Percentiles rank a stretch among this genome's conserved stretches.
phyloP scores from a whole-genome alignment of 1,140 invertebrate genomes.

The Caerostris darwini region DNA sequence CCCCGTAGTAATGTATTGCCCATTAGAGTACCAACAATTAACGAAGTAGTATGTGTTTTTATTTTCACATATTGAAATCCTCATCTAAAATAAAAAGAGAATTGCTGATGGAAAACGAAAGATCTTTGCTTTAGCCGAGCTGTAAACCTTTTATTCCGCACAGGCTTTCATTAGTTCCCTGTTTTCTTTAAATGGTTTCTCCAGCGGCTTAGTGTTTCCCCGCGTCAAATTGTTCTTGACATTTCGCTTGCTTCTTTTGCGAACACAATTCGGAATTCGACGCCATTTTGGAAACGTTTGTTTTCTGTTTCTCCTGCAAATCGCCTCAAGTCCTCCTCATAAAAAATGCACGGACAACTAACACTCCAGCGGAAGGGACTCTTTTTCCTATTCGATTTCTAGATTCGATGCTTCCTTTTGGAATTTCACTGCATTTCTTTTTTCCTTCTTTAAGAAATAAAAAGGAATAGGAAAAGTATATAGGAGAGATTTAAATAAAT shows the following conservation, averaged over 20 bases:
- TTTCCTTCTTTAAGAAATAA: background rate
- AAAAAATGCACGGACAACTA: background rate
- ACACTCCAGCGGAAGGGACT: background rate
- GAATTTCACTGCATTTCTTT: background rate
- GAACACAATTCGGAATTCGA: slow-evolving; percentile 6
- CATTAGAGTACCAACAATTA: too few relatives aligned
- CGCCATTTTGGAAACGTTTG: slow-evolving; percentile 18
- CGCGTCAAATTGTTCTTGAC: slow-evolving; percentile 11
- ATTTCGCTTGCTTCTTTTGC: background rate
- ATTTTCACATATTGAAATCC: background rate
- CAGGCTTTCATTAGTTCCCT: slow-evolving; percentile 7
- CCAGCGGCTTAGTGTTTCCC: background rate
- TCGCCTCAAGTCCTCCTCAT: slow-evolving; percentile 25
- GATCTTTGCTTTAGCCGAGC: background rate
- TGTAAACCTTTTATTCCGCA: slow-evolving; percentile 7
- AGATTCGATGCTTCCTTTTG: background rate
- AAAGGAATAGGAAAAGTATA: background rate
- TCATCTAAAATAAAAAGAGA: background rate
- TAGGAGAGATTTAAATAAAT: slow-evolving; percentile 18
- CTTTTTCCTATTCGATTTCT: background rate
- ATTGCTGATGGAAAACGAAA: background rate
- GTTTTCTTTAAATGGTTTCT: slow-evolving; percentile 18
- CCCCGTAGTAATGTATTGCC: too few relatives aligned
- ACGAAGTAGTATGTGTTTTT: too few relatives aligned
- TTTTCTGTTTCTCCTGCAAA: slow-evolving; percentile 3